These are phyloP conservation scores for Sipha flava DNA, from an alignment of 1,140 invertebrate species.

Conservation along the genomic window DNA sequence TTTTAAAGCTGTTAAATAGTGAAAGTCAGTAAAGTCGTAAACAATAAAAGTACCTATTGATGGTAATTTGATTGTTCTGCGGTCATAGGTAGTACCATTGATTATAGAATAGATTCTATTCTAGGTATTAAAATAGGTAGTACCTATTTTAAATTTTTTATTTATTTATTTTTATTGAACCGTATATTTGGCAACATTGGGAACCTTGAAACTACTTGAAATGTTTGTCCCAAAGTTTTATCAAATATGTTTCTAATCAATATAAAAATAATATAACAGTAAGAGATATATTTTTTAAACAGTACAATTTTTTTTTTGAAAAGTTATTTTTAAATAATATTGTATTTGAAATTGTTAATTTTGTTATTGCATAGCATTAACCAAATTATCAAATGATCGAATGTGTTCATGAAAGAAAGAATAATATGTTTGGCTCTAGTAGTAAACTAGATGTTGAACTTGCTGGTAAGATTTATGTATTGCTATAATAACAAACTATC, in stretches of 20 bases:
- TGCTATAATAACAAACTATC: too few species aligned
- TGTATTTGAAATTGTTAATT: neutral
- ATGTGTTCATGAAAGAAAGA: slow-evolving; percentile 19
- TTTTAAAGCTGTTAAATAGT: too few species aligned
- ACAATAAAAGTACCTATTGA: too few species aligned
- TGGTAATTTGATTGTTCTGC: too few species aligned
- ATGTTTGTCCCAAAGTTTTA: neutral
- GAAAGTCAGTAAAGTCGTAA: too few species aligned
- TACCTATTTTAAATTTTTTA: too few species aligned
- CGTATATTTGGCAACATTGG: slow-evolving; percentile 16
- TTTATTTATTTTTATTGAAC: too few species aligned
- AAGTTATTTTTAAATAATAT: neutral
- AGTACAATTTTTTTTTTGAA: neutral
- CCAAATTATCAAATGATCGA: slow-evolving; percentile 4
- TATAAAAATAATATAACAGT: too few species aligned
- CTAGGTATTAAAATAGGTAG: too few species aligned
- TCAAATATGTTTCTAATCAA: neutral
- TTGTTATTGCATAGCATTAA: neutral
- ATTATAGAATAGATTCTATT: too few species aligned
- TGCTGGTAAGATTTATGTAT: neutral
- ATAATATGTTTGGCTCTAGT: slow-evolving; percentile 19
- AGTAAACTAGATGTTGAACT: neutral
- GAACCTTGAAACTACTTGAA: neutral
- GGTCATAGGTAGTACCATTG: too few species aligned
- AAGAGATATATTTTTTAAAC: too few species aligned